Evolutionary conservation across 2,113 vertebrate species (phyloP).

Genomic region (Oxyruncus cristatus): DNA sequence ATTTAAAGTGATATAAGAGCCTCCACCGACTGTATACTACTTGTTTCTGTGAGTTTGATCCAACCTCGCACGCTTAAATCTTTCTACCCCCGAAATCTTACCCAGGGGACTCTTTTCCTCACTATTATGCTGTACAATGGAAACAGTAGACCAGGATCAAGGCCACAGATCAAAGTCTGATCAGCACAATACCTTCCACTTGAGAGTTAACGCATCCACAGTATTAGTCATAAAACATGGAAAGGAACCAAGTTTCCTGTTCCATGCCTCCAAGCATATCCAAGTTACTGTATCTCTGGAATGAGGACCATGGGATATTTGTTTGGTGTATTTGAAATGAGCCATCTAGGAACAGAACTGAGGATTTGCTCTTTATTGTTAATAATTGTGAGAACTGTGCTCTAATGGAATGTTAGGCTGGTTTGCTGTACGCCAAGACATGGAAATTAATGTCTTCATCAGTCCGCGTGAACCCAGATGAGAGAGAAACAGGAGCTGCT

Average conservation of each 20-base stretch:
- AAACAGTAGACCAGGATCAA: not conserved
- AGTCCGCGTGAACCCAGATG: accelerated
- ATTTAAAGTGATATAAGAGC: not conserved
- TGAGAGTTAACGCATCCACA: not conserved
- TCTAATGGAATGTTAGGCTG: not conserved
- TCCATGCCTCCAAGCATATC: not conserved
- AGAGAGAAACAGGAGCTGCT: not conserved
- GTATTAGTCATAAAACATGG: not conserved
- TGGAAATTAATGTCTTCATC: not conserved
- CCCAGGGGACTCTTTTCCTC: not conserved
- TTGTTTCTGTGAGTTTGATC: not conserved
- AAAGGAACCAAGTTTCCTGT: not conserved
- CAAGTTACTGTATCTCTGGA: not conserved
- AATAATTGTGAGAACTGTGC: not conserved
- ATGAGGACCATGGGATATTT: not conserved
- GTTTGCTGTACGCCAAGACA: not conserved
- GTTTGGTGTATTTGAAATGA: not conserved
- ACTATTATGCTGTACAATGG: not conserved
- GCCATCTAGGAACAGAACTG: not conserved
- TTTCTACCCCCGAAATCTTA: not conserved
- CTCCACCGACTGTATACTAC: not conserved
- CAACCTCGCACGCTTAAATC: not conserved
- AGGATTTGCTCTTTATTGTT: not conserved
- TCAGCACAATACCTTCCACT: not conserved
- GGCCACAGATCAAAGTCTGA: not conserved